Evolutionary conservation across 2,113 vertebrate species (phyloP).

Genomic region (Dasyprocta punctata): DNA sequence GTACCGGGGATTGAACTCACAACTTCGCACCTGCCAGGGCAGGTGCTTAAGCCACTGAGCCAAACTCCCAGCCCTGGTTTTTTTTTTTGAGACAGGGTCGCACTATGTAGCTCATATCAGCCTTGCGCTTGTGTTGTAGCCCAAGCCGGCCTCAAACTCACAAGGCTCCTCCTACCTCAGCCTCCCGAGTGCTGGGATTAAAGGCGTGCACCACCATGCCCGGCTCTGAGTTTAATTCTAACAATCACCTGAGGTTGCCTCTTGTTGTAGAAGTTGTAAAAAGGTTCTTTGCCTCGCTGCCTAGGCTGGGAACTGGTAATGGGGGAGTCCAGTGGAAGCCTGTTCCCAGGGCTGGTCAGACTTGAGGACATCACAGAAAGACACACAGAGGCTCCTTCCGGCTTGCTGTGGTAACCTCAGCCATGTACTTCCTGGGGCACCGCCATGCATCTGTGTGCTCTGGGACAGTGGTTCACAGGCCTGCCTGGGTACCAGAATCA

Average conservation of each 20-base stretch:
- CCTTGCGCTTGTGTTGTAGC: too few species aligned
- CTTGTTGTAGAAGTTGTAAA: not conserved
- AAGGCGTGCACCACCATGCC: too few species aligned
- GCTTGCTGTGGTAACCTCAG: accelerated
- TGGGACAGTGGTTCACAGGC: not conserved
- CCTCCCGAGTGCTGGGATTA: too few species aligned
- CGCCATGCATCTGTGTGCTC: not conserved
- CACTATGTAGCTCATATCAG: too few species aligned
- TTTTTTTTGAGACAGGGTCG: too few species aligned
- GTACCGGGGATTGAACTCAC: too few species aligned
- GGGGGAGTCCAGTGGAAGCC: not conserved
- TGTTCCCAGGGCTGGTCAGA: not conserved
- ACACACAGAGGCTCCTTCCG: not conserved
- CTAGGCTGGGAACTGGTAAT: not conserved
- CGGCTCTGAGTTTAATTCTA: not conserved
- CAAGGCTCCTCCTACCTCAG: too few species aligned
- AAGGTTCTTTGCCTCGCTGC: not conserved
- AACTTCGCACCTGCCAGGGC: too few species aligned
- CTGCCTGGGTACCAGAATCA: too few species aligned
- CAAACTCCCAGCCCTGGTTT: too few species aligned
- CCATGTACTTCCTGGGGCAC: not conserved
- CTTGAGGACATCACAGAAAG: not conserved
- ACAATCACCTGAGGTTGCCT: not conserved
- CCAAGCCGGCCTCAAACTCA: too few species aligned
- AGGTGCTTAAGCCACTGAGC: too few species aligned